Base-by-base conservation (phyloP, 2,113 vertebrate genomes). In the Myiagra hebetior region DNA sequence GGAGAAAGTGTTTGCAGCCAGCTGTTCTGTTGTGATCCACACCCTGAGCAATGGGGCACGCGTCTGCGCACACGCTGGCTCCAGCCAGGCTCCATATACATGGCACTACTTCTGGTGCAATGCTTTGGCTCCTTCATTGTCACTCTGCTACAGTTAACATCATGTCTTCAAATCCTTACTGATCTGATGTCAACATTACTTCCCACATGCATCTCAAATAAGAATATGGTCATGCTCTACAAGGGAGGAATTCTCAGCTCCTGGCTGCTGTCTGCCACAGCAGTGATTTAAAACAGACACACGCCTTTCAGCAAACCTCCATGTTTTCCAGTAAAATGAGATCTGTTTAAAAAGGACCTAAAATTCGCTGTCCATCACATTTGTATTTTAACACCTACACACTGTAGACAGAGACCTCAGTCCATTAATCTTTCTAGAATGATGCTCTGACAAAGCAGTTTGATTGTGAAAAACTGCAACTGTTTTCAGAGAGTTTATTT, bases 401-500 rank as follows among this genome's bases (percentile, higher is more conserved):
- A 30, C 63, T 85, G 52, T 37, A 85, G 46, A 70, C 27, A 85
- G 55, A 95, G 67, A 50, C 52, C 80, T 89, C 53, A 57, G 72
- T 49, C 74, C 69, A 90, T 95, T 91, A 87, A 87, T 96, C 89
- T 79, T 82, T 83, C 80, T 33, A 62, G 39, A 92, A 56, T 1
- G n/a, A 87, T 46, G 42, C 47, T 89, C 39, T 75, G 84, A 85
- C 78, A 93, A 79, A 92, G 83, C 75, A 91, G 74, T 95, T 92
- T 85, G 8, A 1, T 86, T 53, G 53, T 57, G 89, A 92, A 83
- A 87, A 91, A 59, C 60, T 75, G 63, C 44, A 68, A 7, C 57
- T 87, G 65, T 93, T 92, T 85, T 53, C 68, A 65, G 56, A 89
- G 59, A 89, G 64, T 93, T 93, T 85, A 49, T 67, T 91, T 49